Percentiles rank a stretch among this genome's conserved stretches.
phyloP scores from a whole-genome alignment of 2,113 vertebrate genomes.

The Thymallus thymallus region DNA sequence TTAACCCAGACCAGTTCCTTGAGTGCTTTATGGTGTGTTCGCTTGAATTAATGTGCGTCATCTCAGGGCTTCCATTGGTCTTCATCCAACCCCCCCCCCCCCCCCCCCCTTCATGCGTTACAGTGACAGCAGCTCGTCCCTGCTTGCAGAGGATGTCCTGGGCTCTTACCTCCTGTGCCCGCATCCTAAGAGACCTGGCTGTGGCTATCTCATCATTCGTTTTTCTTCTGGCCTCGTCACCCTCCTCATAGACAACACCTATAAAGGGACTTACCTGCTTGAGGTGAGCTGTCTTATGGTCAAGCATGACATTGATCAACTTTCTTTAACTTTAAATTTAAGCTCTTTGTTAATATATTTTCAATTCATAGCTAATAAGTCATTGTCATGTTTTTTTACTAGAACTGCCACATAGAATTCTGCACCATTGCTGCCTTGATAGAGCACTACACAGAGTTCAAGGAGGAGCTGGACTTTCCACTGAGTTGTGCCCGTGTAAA shows the following conservation, averaged over 20 bases:
- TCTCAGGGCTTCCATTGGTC: no score
- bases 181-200: slow-evolving; percentile 68
- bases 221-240: slow-evolving; percentile 78
- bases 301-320: not conserved
- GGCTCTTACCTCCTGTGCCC: slow-evolving; percentile 86
- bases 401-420: slow-evolving; percentile 84
- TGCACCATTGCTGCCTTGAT: slow-evolving; percentile 80
- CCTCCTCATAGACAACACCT: slow-evolving; percentile 74
- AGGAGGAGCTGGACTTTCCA: slow-evolving; percentile 77
- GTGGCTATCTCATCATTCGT: slow-evolving; percentile 81
- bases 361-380: not conserved
- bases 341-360: not conserved
- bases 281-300: slow-evolving; percentile 73
- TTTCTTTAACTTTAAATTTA: not conserved
- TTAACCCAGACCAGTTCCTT: no score
- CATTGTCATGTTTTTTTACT: not conserved
- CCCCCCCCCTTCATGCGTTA: slow-evolving; percentile 7
- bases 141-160: slow-evolving; percentile 81
- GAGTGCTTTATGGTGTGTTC: not conserved
- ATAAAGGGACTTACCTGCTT: slow-evolving; percentile 76
- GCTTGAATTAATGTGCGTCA: not conserved
- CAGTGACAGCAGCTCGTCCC: slow-evolving; percentile 77
- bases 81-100: no score
- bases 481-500: slow-evolving; percentile 81
- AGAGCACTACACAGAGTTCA: slow-evolving; percentile 75